Conservation (phyloP, 2,113 vertebrate species). For the Mobula hypostoma region DNA sequence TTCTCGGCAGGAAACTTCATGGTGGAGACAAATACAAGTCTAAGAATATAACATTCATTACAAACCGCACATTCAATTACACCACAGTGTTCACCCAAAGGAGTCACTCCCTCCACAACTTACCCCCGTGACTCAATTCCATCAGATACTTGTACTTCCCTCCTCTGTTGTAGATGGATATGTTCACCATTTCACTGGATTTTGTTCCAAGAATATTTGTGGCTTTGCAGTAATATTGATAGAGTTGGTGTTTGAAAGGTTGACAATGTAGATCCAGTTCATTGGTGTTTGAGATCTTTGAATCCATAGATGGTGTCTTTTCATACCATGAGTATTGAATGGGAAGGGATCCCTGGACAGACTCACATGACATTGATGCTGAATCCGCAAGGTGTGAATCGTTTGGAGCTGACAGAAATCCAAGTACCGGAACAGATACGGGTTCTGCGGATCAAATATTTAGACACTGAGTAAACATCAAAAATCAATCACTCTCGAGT, state of each 20-base stretch:
- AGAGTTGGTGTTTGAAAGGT: neutral
- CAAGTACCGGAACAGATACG: neutral
- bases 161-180: neutral
- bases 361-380: neutral
- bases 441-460: neutral
- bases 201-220: neutral
- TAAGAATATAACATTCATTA: no score
- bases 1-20: no score
- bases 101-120: neutral
- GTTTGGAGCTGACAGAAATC: neutral
- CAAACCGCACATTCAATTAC: no score
- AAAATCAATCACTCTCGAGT: neutral
- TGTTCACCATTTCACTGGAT: neutral
- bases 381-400: neutral
- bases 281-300: neutral
- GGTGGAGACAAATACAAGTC: no score
- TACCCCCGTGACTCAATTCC: neutral
- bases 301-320: neutral
- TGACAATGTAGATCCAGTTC: neutral
- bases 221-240: constrained; percentile 3
- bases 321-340: constrained; percentile 1
- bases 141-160: neutral
- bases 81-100: no score
- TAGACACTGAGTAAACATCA: neutral
- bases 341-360: constrained; percentile 1